Evolutionary conservation across 2,797 vertebrate species (phyloP).

Genomic region (Coregonus ussuriensis): DNA sequence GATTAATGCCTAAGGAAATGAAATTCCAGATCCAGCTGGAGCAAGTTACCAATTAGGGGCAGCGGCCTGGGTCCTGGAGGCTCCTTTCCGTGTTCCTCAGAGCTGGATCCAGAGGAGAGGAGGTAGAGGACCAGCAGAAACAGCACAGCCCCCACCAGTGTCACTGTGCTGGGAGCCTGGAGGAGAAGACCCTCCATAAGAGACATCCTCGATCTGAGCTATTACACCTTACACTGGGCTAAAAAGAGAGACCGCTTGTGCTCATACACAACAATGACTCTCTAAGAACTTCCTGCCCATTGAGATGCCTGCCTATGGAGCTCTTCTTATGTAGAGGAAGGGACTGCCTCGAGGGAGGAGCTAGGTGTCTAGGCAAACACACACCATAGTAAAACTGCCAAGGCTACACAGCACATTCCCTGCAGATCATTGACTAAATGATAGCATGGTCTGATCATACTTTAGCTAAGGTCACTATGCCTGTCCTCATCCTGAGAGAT

Average conservation of each 20-base stretch:
- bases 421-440: neutral
- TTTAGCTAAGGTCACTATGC: neutral
- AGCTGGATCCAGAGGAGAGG: too few species aligned
- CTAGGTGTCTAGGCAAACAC: neutral
- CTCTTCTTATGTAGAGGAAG: neutral
- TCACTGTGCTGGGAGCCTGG: slow-evolving; percentile 2
- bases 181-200: slow-evolving; percentile 24
- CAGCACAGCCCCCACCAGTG: slow-evolving; percentile 13
- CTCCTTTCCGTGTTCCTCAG: too few species aligned
- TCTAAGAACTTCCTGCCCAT: too few species aligned
- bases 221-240: neutral
- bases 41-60: slow-evolving; percentile 69
- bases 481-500: neutral
- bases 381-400: neutral
- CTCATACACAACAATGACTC: too few species aligned
- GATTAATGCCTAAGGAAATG: too few species aligned
- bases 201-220: slow-evolving; percentile 17
- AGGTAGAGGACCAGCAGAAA: slow-evolving; percentile 22
- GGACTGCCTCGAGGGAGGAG: neutral
- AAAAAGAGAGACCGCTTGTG: neutral
- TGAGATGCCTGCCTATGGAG: neutral
- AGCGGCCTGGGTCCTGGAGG: slow-evolving; percentile 59
- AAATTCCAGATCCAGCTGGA: slow-evolving; percentile 61
- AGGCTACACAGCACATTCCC: neutral
- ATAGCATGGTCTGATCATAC: neutral